Evolutionary conservation across 2,888 invertebrate species (phyloP), one percentile per base, ranked within the genome.

Genomic region (Harpagoxenus sublaevis): DNA sequence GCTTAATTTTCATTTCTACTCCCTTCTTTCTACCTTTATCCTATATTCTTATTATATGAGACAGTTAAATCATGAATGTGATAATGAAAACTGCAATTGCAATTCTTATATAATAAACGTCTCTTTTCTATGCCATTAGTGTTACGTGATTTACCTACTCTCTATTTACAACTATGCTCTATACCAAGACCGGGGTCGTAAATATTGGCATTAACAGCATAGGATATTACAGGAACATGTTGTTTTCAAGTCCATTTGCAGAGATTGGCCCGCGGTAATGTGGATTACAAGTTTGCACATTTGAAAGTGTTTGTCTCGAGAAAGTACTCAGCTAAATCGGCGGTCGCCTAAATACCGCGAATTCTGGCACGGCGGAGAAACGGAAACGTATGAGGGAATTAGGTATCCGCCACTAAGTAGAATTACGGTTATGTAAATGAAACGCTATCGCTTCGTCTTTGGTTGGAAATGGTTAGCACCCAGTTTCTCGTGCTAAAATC

Each of bases 381-480:
- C 86, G 87, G 86, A 89, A 88, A 91, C 84, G 84, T 88, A 90
- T 71, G 89, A 83, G 86, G 62, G 89, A 90, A 91, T 91, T 90
- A 88, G 91, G 85, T 88, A 89, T 91, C 90, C 89, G 89, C 90
- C 91, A 87, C 90, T 91, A 91, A 93, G 92, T 92, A 92, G 93
- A 92, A 93, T 93, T 93, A 93, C 90, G 91, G 93, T 94, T 94
- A 94, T 94, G 94, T 91, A 94, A 94, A 94, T 94, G 93, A 92
- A 92, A 91, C 88, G 91, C 89, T 92, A 93, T 93, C 89, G 86
- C 88, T 68, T 73, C 83, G 63, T 77, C 45, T 75, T 84, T 66
- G 75, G 73, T 71, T 83, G 79, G 83, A 85, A 39, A 86, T 84
- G 87, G 88, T 92, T 91, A 90, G 84, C 87, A 87, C 86, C 83